Base-by-base conservation (phyloP, 1,140 invertebrate species). In the Macrotrachela quadricornifera region DNA sequence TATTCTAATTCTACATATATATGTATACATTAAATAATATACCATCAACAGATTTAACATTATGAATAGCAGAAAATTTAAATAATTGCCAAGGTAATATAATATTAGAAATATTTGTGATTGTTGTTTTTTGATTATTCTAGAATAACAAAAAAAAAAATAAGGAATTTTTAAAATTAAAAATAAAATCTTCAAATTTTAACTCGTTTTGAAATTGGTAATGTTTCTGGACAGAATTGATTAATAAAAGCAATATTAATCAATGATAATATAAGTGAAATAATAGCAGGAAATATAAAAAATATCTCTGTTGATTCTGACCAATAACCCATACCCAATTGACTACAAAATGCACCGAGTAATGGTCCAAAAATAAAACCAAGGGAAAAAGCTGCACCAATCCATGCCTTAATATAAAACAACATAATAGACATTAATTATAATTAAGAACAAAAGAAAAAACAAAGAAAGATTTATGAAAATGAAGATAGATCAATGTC, bases 381-480 rank as follows among this genome's bases (percentile, higher is more conserved):
- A 51, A 97, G 70, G 0, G 90, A 95, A 73, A 97, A 99, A 9
- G 91, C 87, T 61, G 94, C 80, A 14, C 92, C 92, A 55, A 97
- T 81, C 37, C 95, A 67, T 15, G 92, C 91, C 85, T 88, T 70
- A 48, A 62, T 78, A 77, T 50, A 62, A 78, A 77, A 64, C 58
- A 61, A 63, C 54, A 59, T 12, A 49, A 30, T 8, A 30, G 8
- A 30, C 21, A 30, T 30, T 30, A 2, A 30, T 30, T 30, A 30
- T 30, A 30, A 8, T 30, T 4, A 30, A 30, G 3, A 30, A 30
- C 3, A 30, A 30, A 30, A 2, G 2, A 4, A 30, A 30, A 4
- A 2, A 30, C 8, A 30, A 8, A 30, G 2, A 30, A 4, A 30
- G 21, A 30, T 30, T 49, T 37, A 49, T 38, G 21, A 4, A 2